Evolutionary conservation across 35 echinoderm and acorn worm species (phyloP).

Genomic region (Lytechinus variegatus): DNA sequence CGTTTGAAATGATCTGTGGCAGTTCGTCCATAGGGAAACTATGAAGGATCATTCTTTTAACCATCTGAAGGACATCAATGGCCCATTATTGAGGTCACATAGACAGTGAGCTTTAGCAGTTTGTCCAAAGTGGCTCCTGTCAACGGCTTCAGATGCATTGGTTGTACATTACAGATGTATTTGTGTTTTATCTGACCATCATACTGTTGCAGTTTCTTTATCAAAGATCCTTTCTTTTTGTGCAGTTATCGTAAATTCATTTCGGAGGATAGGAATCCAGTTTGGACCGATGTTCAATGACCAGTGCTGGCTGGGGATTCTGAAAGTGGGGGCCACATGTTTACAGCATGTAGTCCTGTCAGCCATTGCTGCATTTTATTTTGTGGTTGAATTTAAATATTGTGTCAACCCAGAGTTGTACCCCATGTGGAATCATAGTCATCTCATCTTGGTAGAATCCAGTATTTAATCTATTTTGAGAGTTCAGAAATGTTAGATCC

Average conservation of each 20-base stretch:
- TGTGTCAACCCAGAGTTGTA: not conserved
- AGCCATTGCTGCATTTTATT: not conserved
- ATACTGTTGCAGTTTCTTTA: not conserved
- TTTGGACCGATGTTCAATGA: not conserved
- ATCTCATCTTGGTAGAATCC: not conserved
- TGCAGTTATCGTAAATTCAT: not conserved
- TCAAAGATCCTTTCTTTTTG: not conserved
- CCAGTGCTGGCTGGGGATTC: not conserved
- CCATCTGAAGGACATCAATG: not conserved
- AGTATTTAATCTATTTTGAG: not conserved
- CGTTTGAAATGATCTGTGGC: not conserved
- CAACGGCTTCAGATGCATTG: not conserved
- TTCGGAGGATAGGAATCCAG: not conserved
- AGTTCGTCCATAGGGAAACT: not conserved
- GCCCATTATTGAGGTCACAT: not conserved
- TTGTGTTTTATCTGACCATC: not conserved
- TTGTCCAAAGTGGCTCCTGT: not conserved
- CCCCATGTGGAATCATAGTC: not conserved
- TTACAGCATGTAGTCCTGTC: not conserved
- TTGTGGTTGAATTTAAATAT: not conserved
- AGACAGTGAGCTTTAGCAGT: not conserved
- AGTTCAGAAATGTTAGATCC: not conserved
- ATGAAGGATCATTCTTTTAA: not conserved
- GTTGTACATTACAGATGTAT: not conserved
- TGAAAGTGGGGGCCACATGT: not conserved